A percentile compares a stretch with the other conserved stretches of the same genome.
These are phyloP conservation scores for Sigmodon hispidus DNA, from an alignment of 2,113 vertebrate genomes.

Conservation along the genomic window DNA sequence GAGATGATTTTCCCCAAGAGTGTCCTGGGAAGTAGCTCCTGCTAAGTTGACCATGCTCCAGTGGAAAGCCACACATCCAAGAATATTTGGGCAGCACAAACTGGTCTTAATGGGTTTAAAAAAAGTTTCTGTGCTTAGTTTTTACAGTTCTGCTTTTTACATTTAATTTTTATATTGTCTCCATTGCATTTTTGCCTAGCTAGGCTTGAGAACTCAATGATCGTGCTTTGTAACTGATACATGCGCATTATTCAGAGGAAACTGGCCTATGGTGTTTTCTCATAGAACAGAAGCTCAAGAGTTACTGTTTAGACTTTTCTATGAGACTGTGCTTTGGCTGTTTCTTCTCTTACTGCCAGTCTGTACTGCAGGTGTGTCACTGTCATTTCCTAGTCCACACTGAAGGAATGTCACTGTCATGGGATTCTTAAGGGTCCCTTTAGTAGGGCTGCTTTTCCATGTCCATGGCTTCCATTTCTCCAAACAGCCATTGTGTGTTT, in stretches of 20 bases:
- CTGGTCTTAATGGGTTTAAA: background rate
- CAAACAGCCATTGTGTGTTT: background rate
- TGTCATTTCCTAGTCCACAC: background rate
- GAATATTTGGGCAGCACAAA: background rate
- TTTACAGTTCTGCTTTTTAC: constrained; percentile 20
- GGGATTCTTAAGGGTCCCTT: background rate
- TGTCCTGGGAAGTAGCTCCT: background rate
- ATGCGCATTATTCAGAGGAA: background rate
- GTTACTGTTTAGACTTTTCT: background rate
- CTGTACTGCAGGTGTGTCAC: background rate
- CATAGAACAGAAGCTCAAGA: background rate
- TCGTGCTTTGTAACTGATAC: background rate
- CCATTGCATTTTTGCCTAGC: background rate
- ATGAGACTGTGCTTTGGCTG: background rate
- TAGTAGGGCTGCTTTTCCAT: background rate
- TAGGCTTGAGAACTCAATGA: background rate
- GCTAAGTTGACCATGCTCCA: background rate
- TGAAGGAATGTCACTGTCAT: background rate
- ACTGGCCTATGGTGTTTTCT: background rate
- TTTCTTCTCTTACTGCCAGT: background rate
- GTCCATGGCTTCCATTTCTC: background rate
- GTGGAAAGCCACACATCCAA: background rate
- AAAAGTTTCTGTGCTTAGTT: background rate
- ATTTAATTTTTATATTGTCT: background rate
- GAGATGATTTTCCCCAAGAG: background rate